phyloP scores from a whole-genome alignment of 2,113 vertebrate species.

The Kryptolebias marmoratus region DNA sequence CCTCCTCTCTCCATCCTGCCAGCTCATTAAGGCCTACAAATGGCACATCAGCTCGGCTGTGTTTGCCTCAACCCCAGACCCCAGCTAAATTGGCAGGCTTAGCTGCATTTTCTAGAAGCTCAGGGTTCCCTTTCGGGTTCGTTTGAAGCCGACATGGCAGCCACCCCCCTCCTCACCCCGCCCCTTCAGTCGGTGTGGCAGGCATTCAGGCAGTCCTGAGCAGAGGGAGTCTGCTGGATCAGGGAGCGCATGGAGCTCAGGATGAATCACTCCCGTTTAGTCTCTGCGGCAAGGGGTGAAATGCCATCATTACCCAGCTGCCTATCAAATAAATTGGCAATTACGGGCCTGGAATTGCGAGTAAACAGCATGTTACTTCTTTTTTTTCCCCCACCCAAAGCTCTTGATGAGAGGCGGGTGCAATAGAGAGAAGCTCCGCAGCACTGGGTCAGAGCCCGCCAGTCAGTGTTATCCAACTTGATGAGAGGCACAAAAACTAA shows the following conservation, averaged over 20 bases:
- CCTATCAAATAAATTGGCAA: slow-evolving; percentile 99
- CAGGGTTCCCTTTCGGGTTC: slow-evolving; percentile 84
- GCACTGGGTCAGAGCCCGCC: slow-evolving; percentile 83
- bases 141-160: slow-evolving; percentile 81
- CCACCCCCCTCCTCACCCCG: slow-evolving; percentile 35
- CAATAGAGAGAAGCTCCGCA: slow-evolving; percentile 79
- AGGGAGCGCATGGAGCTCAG: slow-evolving; percentile 82
- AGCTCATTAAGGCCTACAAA: slow-evolving; percentile 94
- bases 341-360: slow-evolving; percentile 93
- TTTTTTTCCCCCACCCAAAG: slow-evolving; percentile 62
- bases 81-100: slow-evolving; percentile 89
- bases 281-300: slow-evolving; percentile 92
- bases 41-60: slow-evolving; percentile 83
- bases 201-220: slow-evolving; percentile 80
- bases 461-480: slow-evolving; percentile 78
- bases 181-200: slow-evolving; percentile 75
- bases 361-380: slow-evolving; percentile 93
- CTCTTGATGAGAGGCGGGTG: slow-evolving; percentile 87
- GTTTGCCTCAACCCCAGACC: slow-evolving; percentile 83
- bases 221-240: slow-evolving; percentile 88
- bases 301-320: slow-evolving; percentile 99
- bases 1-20: slow-evolving; percentile 76
- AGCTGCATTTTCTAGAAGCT: slow-evolving; percentile 87
- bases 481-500: slow-evolving; percentile 84
- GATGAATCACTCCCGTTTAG: slow-evolving; percentile 92